Evolutionary conservation across 53 echinoderm and acorn worm genomes (phyloP), one percentile per base, ranked within the genome.

Genomic region (Holothuria leucospilota): DNA sequence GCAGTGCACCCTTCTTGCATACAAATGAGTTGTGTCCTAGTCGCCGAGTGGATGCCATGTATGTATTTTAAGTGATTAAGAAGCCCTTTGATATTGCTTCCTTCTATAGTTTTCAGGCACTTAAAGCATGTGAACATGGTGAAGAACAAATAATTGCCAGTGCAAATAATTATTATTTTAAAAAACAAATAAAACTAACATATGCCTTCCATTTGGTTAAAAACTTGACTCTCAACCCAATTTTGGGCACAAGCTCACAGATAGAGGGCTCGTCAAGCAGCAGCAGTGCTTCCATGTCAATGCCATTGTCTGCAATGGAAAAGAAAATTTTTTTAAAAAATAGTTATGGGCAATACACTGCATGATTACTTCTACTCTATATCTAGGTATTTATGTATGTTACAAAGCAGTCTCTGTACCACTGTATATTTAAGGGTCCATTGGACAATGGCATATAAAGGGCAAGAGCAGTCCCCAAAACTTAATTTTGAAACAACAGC

Each of bases 221-320:
- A 69, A 69, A 69, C 69, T 69, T 69, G 69, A 69, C 69, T 26
- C 69, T 24, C 26, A 69, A 29, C 8, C 69, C 69, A 30, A 69
- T 29, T 69, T 69, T 69, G 8, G 69, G 69, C 25, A 69, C 29
- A 8, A 69, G 69, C 38, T 69, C 69, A 46, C 46, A 46, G 46
- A 46, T 46, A 46, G 46, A 46, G 46, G 46, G 3, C 46, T 46
- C 46, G 46, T 46, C 8, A 46, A 46, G 46, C 11, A 46, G 46
- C 46, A 46, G 46, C 8, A 46, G 6, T 9, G 46, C 46, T 46
- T 46, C 46, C 46, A 46, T 46, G 46, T 46, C 46, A 46, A 46
- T 46, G 46, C 46, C 46, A 46, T 46, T 46, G 46, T 46, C 46
- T 46, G 46, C 46, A 46, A 46, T 0, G 46, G 11, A 46, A 46